A percentile compares a stretch with the other conserved stretches of the same genome.
These are phyloP conservation scores for Octopus sinensis DNA, from an alignment of 1,140 invertebrate species.

Conservation along the genomic window DNA sequence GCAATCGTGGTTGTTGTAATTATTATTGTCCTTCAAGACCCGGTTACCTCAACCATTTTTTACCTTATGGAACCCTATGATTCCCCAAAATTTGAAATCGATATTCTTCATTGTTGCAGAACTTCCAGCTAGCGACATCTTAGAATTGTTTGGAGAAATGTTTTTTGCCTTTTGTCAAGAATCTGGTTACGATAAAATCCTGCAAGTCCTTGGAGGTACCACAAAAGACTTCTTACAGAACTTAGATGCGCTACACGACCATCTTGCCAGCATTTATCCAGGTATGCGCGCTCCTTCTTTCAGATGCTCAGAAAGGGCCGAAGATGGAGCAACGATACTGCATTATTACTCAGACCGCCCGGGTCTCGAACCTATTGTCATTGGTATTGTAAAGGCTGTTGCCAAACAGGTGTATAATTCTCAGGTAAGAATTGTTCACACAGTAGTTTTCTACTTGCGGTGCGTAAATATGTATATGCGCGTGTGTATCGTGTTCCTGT, in stretches of 20 bases:
- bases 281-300: constrained; percentile 59
- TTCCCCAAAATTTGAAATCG: no score
- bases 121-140: constrained; percentile 82
- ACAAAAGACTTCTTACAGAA: constrained; percentile 53
- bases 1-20: no score
- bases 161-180: constrained; percentile 56
- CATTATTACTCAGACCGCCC: constrained; percentile 58
- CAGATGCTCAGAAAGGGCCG: constrained; percentile 56
- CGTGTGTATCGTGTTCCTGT: no score
- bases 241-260: constrained; percentile 55
- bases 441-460: no score
- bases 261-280: constrained; percentile 55
- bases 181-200: constrained; percentile 54
- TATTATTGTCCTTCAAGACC: no score
- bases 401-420: constrained; percentile 89
- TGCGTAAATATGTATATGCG: no score
- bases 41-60: no score
- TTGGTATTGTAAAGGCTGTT: constrained; percentile 64
- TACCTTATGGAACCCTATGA: no score
- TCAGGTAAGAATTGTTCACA: constrained; percentile 62
- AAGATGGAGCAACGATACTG: constrained; percentile 60
- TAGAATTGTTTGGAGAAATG: constrained; percentile 89
- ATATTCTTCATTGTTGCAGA: constrained; percentile 62
- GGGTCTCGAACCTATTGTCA: constrained; percentile 52
- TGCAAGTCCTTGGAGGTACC: constrained; percentile 49